Conservation (phyloP, 2,888 invertebrate genomes). For the Rotaria sp. region DNA sequence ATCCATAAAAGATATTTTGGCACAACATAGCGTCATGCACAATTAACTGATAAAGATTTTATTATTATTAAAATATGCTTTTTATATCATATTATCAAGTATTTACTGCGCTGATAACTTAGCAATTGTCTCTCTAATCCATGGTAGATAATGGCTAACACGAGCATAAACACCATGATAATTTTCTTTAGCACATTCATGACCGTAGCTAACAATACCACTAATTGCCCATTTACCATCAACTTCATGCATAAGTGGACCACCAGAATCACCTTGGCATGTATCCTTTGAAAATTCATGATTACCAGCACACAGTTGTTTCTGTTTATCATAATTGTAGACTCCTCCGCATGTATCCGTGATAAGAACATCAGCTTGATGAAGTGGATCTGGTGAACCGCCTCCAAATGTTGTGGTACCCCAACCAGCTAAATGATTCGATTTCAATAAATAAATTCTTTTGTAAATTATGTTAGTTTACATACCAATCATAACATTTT, state of each 20-base stretch:
- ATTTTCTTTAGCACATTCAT: neutral
- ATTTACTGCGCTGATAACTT: neutral
- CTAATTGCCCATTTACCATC: neutral
- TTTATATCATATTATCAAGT: too few relatives aligned
- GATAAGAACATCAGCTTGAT: neutral
- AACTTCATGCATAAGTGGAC: neutral
- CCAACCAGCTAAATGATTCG: neutral
- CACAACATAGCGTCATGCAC: too few relatives aligned
- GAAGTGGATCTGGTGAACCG: neutral
- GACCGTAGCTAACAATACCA: neutral
- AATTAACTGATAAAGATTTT: too few relatives aligned
- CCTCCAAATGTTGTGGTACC: neutral
- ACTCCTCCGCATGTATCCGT: neutral
- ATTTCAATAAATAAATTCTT: neutral
- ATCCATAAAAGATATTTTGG: too few relatives aligned
- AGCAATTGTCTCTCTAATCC: neutral
- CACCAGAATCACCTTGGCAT: slow-evolving; percentile 21
- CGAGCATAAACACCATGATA: slow-evolving; percentile 5
- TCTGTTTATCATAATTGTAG: neutral
- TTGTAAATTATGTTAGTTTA: neutral
- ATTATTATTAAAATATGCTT: too few relatives aligned
- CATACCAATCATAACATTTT: neutral
- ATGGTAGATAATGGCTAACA: slow-evolving; percentile 9
- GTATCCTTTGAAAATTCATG: neutral
- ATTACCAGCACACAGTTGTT: slow-evolving; percentile 18